These are phyloP conservation scores for Polypterus senegalus DNA, from an alignment of 2,113 vertebrate genomes.

Conservation along the genomic window DNA sequence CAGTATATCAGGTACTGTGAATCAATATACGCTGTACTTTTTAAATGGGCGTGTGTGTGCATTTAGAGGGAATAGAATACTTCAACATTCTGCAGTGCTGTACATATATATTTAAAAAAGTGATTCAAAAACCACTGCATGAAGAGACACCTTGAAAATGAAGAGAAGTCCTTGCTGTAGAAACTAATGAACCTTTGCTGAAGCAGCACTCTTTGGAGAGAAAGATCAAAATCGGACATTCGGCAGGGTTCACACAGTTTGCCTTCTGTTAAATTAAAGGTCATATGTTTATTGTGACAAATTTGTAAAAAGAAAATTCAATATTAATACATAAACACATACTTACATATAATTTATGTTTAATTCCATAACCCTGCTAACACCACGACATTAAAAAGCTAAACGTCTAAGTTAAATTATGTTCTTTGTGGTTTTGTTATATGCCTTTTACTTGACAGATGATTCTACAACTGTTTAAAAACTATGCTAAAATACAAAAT, in stretches of 20 bases:
- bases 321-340: conserved; percentile 15
- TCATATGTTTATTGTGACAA: conserved; percentile 42
- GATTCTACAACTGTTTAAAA: too few species aligned
- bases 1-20: conserved; percentile 93
- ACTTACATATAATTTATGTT: too few species aligned
- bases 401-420: too few species aligned
- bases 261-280: conserved; percentile 83
- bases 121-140: conserved; percentile 86
- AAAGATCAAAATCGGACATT: conserved; percentile 88
- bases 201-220: conserved; percentile 82
- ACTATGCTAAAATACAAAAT: too few species aligned
- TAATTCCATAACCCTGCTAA: too few species aligned
- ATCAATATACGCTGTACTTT: conserved; percentile 49
- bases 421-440: too few species aligned
- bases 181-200: conserved; percentile 88
- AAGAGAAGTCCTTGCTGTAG: conserved; percentile 92
- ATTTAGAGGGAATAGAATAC: too few species aligned
- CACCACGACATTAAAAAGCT: too few species aligned
- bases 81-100: too few species aligned
- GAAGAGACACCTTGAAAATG: conserved; percentile 98
- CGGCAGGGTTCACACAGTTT: conserved; percentile 63
- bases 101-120: conserved; percentile 23
- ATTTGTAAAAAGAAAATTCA: conserved; percentile 19
- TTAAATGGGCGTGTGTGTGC: too few species aligned
- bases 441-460: too few species aligned